Evolutionary conservation across 2,888 invertebrate species (phyloP).

Genomic region (Sphaerophoria taeniata): DNA sequence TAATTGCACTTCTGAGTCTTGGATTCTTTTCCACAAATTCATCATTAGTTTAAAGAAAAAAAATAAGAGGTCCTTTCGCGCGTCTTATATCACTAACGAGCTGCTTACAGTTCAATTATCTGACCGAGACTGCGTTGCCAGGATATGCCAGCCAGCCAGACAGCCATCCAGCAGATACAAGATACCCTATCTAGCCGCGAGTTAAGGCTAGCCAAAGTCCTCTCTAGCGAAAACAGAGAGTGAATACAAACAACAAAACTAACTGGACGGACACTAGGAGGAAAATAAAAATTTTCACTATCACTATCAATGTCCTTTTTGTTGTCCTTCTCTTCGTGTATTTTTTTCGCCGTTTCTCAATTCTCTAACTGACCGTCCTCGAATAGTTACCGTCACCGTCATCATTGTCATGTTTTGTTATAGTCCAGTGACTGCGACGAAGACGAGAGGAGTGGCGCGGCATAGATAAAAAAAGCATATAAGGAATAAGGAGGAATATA

Average conservation of each 20-base stretch:
- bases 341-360: constrained; percentile 16
- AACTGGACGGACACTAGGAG: no score
- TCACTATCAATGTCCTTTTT: constrained; percentile 64
- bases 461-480: constrained; percentile 28
- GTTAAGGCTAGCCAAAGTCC: constrained; percentile 54
- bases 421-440: no score
- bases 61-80: constrained; percentile 33
- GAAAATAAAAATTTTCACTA: constrained; percentile 69
- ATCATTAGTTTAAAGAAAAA: no score
- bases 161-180: no score
- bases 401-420: neutral
- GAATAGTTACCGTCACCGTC: constrained; percentile 24
- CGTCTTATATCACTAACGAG: constrained; percentile 29
- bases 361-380: constrained; percentile 40
- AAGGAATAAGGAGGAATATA: constrained; percentile 24
- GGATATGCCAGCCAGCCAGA: constrained; percentile 54
- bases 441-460: no score
- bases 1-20: neutral
- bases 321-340: constrained; percentile 18
- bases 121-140: constrained; percentile 71
- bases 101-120: constrained; percentile 67
- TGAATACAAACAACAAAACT: constrained; percentile 35
- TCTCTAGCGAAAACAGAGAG: constrained; percentile 47
- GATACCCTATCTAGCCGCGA: no score
- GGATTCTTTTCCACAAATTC: no score